Conservation (phyloP, 1,140 invertebrate species). For the Zaprionus lachaisei region DNA sequence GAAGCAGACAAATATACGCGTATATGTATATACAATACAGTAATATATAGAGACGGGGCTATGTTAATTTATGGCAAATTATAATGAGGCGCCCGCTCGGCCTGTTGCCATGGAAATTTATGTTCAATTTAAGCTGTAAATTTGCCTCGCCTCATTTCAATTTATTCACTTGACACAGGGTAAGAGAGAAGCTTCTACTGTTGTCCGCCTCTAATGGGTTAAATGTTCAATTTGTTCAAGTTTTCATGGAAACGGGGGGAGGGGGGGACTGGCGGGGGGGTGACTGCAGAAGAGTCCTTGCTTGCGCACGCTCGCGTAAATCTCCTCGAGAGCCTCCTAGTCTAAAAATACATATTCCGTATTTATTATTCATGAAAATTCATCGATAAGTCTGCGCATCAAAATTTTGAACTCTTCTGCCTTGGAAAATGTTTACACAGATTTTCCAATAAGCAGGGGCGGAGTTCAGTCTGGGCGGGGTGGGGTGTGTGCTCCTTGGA, state of each 20-base stretch:
- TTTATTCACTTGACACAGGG: constrained; percentile 60
- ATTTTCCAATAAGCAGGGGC: constrained; percentile 38
- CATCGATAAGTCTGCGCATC: constrained; percentile 72
- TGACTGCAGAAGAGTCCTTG: constrained; percentile 11
- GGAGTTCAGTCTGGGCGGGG: neutral
- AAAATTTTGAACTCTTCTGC: constrained; percentile 43
- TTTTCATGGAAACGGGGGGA: neutral
- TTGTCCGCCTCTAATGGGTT: constrained; percentile 61
- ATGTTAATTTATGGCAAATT: constrained; percentile 75
- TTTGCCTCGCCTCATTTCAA: constrained; percentile 41
- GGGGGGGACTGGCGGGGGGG: neutral
- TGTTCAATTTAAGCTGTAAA: constrained; percentile 75
- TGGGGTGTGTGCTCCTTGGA: neutral
- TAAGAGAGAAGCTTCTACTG: neutral
- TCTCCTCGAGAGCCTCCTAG: constrained; percentile 24
- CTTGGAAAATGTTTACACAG: constrained; percentile 43
- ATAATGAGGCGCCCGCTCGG: constrained; percentile 61
- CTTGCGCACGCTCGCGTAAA: constrained; percentile 27
- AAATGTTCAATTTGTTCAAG: constrained; percentile 79
- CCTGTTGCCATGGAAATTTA: constrained; percentile 77
- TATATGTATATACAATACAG: constrained; percentile 40
- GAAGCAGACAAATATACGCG: neutral
- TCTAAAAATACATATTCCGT: constrained; percentile 35
- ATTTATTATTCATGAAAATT: constrained; percentile 82
- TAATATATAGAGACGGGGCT: constrained; percentile 16